Evolutionary conservation across 2,888 invertebrate species (phyloP).

Genomic region (Helleia helle): DNA sequence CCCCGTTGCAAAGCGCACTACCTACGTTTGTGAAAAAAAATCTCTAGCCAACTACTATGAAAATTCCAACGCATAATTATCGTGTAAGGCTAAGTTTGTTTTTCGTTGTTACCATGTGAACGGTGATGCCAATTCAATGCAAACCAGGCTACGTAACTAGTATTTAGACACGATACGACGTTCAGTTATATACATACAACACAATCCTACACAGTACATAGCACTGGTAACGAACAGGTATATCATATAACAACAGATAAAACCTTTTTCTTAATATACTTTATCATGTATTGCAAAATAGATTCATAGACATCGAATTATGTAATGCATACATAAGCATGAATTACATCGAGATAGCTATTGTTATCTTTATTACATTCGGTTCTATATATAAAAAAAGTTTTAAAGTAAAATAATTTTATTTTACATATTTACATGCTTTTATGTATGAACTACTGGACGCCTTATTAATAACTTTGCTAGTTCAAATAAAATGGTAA

Average conservation of each 20-base stretch:
- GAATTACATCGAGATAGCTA: no score
- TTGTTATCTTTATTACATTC: no score
- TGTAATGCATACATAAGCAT: no score
- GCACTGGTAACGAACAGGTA: constrained; percentile 35
- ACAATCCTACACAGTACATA: constrained; percentile 28
- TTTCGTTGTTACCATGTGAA: constrained; percentile 53
- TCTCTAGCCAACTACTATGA: constrained; percentile 35
- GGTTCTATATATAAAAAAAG: no score
- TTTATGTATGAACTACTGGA: no score
- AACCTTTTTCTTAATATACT: constrained; percentile 23
- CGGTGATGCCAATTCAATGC: constrained; percentile 26
- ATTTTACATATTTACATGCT: no score
- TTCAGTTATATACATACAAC: constrained; percentile 27
- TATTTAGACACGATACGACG: constrained; percentile 46
- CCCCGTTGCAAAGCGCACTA: constrained; percentile 24
- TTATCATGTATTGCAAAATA: no score
- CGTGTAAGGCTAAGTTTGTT: constrained; percentile 35
- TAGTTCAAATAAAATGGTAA: no score
- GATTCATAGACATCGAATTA: no score
- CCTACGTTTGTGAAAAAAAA: constrained; percentile 28
- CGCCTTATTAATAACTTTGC: no score
- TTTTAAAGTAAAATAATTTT: no score
- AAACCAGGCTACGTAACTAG: constrained; percentile 25
- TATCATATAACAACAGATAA: constrained; percentile 42
- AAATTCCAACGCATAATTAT: constrained; percentile 15